A percentile compares a stretch with the other conserved stretches of the same genome.
Conservation (phyloP, 1,140 invertebrate genomes). For the Neodiprion fabricii region DNA sequence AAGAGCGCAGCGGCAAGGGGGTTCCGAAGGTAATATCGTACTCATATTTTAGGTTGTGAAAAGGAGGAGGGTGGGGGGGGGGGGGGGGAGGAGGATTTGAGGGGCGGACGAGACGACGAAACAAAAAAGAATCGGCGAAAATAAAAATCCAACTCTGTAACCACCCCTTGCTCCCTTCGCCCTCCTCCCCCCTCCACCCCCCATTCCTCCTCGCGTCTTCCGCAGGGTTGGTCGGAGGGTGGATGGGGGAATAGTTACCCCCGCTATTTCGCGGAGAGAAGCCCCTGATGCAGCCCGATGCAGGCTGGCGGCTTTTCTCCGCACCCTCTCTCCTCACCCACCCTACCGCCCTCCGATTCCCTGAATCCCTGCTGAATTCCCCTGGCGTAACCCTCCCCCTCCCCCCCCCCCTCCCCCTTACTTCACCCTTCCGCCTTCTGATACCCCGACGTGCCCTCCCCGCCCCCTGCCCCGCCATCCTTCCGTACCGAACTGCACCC, state of each 20-base stretch:
- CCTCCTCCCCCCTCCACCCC: background rate
- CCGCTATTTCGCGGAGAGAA: background rate
- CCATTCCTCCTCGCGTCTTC: too few species aligned
- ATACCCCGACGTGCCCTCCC: too few species aligned
- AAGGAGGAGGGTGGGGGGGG: conserved; percentile 24
- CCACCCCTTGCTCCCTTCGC: background rate
- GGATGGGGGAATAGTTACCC: conserved; percentile 21
- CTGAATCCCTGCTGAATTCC: conserved; percentile 41
- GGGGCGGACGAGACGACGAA: conserved; percentile 14
- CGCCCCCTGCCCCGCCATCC: conserved; percentile 27
- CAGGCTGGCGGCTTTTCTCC: conserved; percentile 2
- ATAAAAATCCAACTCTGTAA: conserved; percentile 19
- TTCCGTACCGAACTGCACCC: conserved; percentile 26
- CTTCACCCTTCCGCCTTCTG: conserved; percentile 34
- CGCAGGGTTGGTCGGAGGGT: background rate
- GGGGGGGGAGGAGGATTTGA: conserved; percentile 21
- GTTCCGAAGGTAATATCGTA: conserved; percentile 44
- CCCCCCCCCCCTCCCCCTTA: conserved; percentile 31
- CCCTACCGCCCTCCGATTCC: conserved; percentile 4
- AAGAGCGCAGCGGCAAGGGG: conserved; percentile 27
- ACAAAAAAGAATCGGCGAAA: conserved; percentile 26
- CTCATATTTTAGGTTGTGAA: conserved; percentile 48
- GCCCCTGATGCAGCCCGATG: background rate
- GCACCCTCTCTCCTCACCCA: conserved; percentile 9
- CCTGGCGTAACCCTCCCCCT: conserved; percentile 29